These are phyloP conservation scores for Panthera tigris DNA, from an alignment of 2,113 vertebrate species.

Conservation along the genomic window DNA sequence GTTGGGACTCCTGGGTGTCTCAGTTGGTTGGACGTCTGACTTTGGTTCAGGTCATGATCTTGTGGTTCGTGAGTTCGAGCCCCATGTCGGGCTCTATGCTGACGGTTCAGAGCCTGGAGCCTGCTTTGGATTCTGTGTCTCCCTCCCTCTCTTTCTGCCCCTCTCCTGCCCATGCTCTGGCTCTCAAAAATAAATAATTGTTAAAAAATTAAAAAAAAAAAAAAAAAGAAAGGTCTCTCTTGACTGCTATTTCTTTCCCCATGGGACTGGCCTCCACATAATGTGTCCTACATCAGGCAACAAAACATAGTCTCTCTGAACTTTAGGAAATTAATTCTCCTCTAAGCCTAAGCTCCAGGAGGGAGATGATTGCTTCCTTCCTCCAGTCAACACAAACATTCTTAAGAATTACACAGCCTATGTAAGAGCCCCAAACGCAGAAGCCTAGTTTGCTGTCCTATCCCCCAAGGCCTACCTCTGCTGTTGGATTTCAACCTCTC, in stretches of 20 bases:
- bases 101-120: too few relatives aligned
- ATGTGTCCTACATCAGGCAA: background rate
- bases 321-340: background rate
- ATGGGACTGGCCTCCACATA: background rate
- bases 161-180: too few relatives aligned
- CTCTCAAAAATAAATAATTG: too few relatives aligned
- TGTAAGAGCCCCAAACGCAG: background rate
- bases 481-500: background rate
- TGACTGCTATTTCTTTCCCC: background rate
- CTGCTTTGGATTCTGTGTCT: too few relatives aligned
- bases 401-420: background rate
- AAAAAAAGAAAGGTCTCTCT: background rate
- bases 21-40: too few relatives aligned
- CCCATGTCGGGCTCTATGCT: too few relatives aligned
- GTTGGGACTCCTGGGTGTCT: too few relatives aligned
- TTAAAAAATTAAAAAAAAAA: background rate
- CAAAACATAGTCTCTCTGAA: constrained; percentile 30
- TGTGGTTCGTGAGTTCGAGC: too few relatives aligned
- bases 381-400: background rate
- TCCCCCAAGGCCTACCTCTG: background rate
- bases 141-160: too few relatives aligned
- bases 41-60: too few relatives aligned
- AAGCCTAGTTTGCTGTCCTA: background rate
- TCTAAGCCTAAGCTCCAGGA: background rate
- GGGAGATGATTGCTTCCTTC: background rate